Percentiles rank a stretch among this genome's conserved stretches.
phyloP scores from a whole-genome alignment of 2,888 invertebrate genomes.

The Geotrupes spiniger region DNA sequence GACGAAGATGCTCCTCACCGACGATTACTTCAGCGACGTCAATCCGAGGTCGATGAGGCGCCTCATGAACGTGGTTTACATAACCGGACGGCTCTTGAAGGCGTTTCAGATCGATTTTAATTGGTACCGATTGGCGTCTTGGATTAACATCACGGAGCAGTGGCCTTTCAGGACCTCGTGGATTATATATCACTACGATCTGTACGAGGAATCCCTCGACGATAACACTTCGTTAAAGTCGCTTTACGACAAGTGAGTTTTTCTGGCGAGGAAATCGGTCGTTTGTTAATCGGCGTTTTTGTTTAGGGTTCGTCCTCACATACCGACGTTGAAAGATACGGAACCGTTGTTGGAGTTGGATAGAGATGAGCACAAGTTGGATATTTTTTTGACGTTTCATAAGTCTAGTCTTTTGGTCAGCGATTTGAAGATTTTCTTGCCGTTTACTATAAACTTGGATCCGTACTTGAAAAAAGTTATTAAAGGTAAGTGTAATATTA shows the following conservation, averaged over 20 bases:
- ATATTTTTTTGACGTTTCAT: constrained; percentile 88
- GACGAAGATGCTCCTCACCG: constrained; percentile 85
- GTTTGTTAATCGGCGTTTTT: constrained; percentile 14
- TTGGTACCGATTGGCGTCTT: constrained; percentile 96
- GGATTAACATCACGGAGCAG: constrained; percentile 98
- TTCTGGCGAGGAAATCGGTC: not conserved
- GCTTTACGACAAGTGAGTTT: constrained; percentile 86
- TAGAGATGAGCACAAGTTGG: constrained; percentile 91
- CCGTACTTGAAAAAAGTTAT: constrained; percentile 97
- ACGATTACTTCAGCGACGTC: constrained; percentile 98
- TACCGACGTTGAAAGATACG: constrained; percentile 81
- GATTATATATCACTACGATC: constrained; percentile 93
- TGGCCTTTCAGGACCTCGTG: constrained; percentile 98
- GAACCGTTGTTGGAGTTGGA: constrained; percentile 89
- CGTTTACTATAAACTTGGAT: constrained; percentile 97
- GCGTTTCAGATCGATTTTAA: constrained; percentile 99
- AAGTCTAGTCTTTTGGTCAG: constrained; percentile 79
- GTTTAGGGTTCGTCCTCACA: constrained; percentile 72
- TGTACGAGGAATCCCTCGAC: constrained; percentile 82
- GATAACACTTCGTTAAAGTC: constrained; percentile 83
- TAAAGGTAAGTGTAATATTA: too few relatives aligned
- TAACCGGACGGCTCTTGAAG: constrained; percentile 92
- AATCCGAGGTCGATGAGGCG: constrained; percentile 96
- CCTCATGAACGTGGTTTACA: constrained; percentile 94
- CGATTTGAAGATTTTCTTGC: constrained; percentile 91